Base-by-base conservation (phyloP, 92 coral and sea anemone species). In the Plumapathes pennacea region DNA sequence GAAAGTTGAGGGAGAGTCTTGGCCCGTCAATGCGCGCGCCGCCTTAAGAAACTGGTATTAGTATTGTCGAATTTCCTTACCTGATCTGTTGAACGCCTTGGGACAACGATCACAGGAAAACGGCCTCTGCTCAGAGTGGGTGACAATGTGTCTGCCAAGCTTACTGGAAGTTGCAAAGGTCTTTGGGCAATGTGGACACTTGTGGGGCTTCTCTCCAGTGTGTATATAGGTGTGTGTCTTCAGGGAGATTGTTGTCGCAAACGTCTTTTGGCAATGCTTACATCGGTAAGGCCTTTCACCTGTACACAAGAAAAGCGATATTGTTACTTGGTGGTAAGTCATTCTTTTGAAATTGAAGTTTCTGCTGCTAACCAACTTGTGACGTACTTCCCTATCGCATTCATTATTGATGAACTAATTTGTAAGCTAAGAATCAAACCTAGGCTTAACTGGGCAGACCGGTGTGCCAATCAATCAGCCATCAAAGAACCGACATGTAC, bases 141-240 rank as follows among this genome's bases (percentile, higher is more conserved):
- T 94, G 38, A 94, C 99, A 49, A 94, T 89, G 62, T 94, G 99
- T 12, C 99, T 75, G 13, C 99, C 99, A 53, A 94, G 76, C 63
- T 89, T 94, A 64, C 99, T 94, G 20, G 99, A 94, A 5, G 99
- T 94, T 13, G 99, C 99, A 69, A 94, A 94, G 17, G 99, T 94
- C 83, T 94, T 94, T 9, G 96, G 86, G 10, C 99, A 94, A 49
- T 94, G 99, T 3, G 99, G 99, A 49, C 99, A 94, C 52, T 89
- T 89, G 67, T 94, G 99, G 3, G 99, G 99, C 55, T 94, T 94
- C 34, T 94, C 99, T 9, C 99, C 99, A 0, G 99, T 94, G 67
- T 94, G 99, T 29, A 94, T 94, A 59, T 88, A 94, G 38, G 99
- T 94, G 72, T 94, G 99, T 0, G 99, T 94, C 80, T 94, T 94